phyloP scores from a whole-genome alignment of 2,888 invertebrate species.

The Oscheius sp. region DNA sequence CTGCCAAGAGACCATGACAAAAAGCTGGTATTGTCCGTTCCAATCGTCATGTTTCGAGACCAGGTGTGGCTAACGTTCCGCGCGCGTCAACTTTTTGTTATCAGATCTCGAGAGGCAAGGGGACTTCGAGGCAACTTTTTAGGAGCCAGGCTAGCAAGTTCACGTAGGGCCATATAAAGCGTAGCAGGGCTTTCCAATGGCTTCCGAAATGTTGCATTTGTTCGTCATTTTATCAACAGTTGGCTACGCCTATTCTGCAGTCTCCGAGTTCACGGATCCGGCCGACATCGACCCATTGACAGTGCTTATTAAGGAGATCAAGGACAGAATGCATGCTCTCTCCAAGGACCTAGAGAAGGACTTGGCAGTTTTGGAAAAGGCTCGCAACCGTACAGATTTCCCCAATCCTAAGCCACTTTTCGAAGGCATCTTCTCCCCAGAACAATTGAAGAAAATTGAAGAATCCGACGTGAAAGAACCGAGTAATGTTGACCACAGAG shows the following conservation, averaged over 20 bases:
- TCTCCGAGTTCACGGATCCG: constrained; percentile 11
- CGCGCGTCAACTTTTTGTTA: too few relatives aligned
- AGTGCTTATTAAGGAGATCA: constrained; percentile 21
- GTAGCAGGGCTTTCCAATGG: too few relatives aligned
- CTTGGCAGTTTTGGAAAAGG: constrained; percentile 11
- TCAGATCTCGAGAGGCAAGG: too few relatives aligned
- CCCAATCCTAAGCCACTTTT: constrained; percentile 20
- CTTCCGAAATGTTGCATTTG: constrained; percentile 17
- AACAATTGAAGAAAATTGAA: constrained; percentile 10
- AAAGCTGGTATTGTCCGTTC: too few relatives aligned
- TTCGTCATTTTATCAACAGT: background rate
- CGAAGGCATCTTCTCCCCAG: constrained; percentile 22
- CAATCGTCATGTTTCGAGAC: too few relatives aligned
- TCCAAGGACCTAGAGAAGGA: constrained; percentile 19
- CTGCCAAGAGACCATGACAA: too few relatives aligned
- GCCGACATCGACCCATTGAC: constrained; percentile 27
- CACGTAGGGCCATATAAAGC: too few relatives aligned
- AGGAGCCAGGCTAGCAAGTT: too few relatives aligned
- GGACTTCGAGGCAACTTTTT: too few relatives aligned
- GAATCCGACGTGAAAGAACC: background rate
- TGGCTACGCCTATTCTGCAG: background rate
- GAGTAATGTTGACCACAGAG: constrained; percentile 1
- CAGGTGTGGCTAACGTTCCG: too few relatives aligned
- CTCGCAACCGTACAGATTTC: background rate
- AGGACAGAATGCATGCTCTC: constrained; percentile 1